Evolutionary conservation across 2,113 vertebrate genomes (phyloP).

Genomic region (Rana temporaria): DNA sequence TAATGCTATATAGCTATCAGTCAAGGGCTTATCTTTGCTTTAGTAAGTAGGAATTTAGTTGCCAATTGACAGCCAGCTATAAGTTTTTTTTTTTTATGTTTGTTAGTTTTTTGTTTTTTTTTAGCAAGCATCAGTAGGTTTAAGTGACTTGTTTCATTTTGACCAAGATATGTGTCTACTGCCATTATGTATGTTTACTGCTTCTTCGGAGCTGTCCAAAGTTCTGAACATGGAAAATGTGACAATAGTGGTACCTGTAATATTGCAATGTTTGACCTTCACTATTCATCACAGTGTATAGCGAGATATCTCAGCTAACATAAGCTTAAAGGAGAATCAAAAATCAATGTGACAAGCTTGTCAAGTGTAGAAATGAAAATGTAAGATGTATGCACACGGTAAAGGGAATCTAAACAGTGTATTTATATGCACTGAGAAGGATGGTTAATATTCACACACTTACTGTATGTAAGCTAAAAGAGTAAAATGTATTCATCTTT

Average conservation of each 20-base stretch:
- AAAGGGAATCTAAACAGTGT: background rate
- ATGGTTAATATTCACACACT: background rate
- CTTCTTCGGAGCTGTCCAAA: background rate
- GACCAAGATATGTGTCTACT: no score
- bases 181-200: background rate
- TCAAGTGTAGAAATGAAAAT: constrained; percentile 4
- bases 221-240: background rate
- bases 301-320: background rate
- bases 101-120: no score
- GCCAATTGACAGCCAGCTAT: no score
- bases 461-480: background rate
- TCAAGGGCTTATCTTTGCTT: no score
- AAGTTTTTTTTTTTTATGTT: no score
- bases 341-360: constrained; percentile 14
- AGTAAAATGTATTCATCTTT: background rate
- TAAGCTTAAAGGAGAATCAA: constrained; percentile 15
- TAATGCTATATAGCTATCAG: no score
- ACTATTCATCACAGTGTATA: constrained; percentile 3
- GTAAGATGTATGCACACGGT: constrained; percentile 7
- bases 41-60: no score
- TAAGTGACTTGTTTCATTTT: no score
- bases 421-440: background rate
- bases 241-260: constrained; percentile 9
- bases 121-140: no score
- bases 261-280: constrained; percentile 9